Evolutionary conservation across 2,797 vertebrate genomes (phyloP), one percentile per base, ranked within the genome.

Genomic region (Betta splendens): DNA sequence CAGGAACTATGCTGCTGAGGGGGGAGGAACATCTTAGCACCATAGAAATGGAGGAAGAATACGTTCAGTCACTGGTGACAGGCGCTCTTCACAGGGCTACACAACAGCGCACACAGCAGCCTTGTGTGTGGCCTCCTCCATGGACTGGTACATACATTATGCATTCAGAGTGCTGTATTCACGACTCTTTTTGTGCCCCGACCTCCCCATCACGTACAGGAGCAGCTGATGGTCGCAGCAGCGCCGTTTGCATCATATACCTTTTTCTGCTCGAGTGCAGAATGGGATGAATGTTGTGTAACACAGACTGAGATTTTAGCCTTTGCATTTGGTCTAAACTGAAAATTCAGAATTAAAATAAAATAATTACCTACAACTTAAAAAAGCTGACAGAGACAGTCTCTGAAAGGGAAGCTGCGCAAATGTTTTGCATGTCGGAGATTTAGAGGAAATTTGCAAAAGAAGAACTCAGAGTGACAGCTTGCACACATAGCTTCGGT

Each of bases 41-140:
- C 84, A 90, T 89, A 89, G 87, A 90, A 89, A 87, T 62, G 58
- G 56, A 72, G 59, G 71, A 89, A 87, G 84, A 89, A 89, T 86
- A 80, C 73, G 37, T 77, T 88, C 80, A 85, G 84, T 88, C 86
- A 87, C 31, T 86, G 85, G 88, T 82, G 87, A 88, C 88, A 89
- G 85, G 79, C 85, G 67, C 87, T 81, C 84, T 84, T 89, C 80
- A 85, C 79, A 71, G 66, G 55, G 46, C 45, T 58, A 79, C 69
- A 89, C 82, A 89, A 87, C 81, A 45, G 68, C 52, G 48, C 61
- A 84, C 86, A 91, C 83, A 87, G 77, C 64, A 3, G 79, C 72
- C 80, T 74, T 81, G 83, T 89, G 83, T 86, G 72, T 69, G 61
- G 63, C 60, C 56, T 37, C 71, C 53, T 42, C 62, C 72, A 81